Evolutionary conservation across 2,797 vertebrate species (phyloP).

Genomic region (Pangasius djambal): DNA sequence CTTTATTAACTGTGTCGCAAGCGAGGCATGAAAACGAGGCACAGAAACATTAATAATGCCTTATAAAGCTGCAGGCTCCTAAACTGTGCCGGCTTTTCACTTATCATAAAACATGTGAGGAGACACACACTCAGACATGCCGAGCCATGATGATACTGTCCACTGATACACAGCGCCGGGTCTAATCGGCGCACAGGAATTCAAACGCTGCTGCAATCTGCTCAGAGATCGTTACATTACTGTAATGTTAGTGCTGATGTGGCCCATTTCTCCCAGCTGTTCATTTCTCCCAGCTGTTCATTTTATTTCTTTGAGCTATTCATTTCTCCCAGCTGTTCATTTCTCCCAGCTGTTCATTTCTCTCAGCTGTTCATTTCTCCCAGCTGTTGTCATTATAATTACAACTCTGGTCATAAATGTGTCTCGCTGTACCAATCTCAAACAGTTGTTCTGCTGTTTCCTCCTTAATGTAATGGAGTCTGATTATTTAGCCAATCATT

Average conservation of each 20-base stretch:
- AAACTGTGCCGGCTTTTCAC: not conserved
- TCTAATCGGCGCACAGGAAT: not conserved
- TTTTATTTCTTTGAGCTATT: not conserved
- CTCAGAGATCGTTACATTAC: too few species aligned
- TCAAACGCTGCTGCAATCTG: not conserved
- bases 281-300: not conserved
- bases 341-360: not conserved
- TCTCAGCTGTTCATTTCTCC: not conserved
- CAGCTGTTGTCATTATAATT: not conserved
- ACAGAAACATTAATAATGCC: not conserved
- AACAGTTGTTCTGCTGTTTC: not conserved
- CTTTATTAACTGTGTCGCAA: not conserved
- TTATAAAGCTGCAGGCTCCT: not conserved
- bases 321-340: not conserved
- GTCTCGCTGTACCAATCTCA: not conserved
- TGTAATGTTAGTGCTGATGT: constrained; percentile 1
- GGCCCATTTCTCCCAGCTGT: not conserved
- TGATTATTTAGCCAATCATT: not conserved
- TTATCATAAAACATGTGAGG: not conserved
- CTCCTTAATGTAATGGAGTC: not conserved
- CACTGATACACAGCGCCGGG: not conserved
- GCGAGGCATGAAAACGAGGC: not conserved
- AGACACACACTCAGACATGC: not conserved
- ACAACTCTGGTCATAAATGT: not conserved
- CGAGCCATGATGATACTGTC: not conserved